Evolutionary conservation across 1,140 invertebrate species (phyloP).

Genomic region (Neomicropteryx cornuta): DNA sequence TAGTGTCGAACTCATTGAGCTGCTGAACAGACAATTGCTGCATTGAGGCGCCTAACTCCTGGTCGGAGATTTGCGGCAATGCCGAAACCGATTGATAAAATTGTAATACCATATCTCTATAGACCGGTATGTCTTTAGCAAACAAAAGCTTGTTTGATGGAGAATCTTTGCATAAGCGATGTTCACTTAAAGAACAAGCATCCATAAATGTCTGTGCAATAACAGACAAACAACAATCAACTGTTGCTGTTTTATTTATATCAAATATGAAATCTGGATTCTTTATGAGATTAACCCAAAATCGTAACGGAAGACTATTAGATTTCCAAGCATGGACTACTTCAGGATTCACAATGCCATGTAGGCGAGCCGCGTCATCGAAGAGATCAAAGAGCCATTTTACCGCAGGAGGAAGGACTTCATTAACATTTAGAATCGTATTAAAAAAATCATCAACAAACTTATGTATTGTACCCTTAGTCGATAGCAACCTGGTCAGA

Average conservation of each 20-base stretch:
- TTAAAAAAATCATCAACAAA: constrained; percentile 93
- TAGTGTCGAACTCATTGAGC: constrained; percentile 78
- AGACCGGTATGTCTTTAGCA: constrained; percentile 88
- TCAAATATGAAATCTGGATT: constrained; percentile 97
- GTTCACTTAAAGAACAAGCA: constrained; percentile 80
- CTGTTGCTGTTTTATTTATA: constrained; percentile 83
- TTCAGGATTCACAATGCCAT: constrained; percentile 72
- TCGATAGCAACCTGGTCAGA: constrained; percentile 81
- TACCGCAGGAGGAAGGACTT: constrained; percentile 80
- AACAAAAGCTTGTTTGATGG: constrained; percentile 91
- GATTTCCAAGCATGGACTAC: constrained; percentile 95
- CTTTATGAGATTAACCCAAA: constrained; percentile 97
- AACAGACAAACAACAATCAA: constrained; percentile 87
- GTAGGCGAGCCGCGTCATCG: constrained; percentile 77
- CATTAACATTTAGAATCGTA: constrained; percentile 80
- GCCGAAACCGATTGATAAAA: constrained; percentile 80
- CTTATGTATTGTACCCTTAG: constrained; percentile 92
- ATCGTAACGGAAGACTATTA: constrained; percentile 84
- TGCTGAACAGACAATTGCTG: constrained; percentile 81
- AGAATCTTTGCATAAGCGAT: constrained; percentile 85
- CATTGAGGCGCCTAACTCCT: constrained; percentile 86
- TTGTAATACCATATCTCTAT: constrained; percentile 74
- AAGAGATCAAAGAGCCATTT: constrained; percentile 94
- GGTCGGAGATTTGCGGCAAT: constrained; percentile 80
- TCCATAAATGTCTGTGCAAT: constrained; percentile 97